Base-by-base conservation (phyloP, 1,140 invertebrate species). In the Drosophila malerkotliana region DNA sequence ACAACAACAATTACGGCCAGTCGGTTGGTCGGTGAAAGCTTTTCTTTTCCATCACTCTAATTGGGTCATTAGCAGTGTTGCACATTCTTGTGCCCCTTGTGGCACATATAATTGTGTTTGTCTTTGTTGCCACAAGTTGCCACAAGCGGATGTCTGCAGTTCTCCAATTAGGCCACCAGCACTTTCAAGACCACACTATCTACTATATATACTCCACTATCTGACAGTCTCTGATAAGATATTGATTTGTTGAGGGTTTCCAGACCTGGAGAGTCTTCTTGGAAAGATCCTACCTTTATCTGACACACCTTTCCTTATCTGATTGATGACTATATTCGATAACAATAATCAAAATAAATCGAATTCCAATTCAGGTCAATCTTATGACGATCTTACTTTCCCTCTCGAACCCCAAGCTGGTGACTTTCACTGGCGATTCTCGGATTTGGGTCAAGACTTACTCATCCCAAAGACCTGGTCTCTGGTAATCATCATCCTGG, bases 31-130 rank as follows among this genome's bases (percentile, higher is more conserved):
- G 54, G 62, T 72, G 64, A 71, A 66, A 80, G 78, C 73, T 32
- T 61, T 21, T 3, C 21, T 21, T 21, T 21, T 57, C 68, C 54
- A 74, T 69, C 41, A 51, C 67, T 72, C 47, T 82, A 83, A 82
- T 81, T 81, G 79, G 68, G 62, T 81, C 68, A 81, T 82, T 81
- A 83, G 45, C 53, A 34, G 68, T 58, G 78, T 81, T 81, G 74
- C 74, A 78, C 60, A 82, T 68, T 78, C 79, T 68, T 21, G 21
- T 21, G 26, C 26, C 48, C 15, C 12, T 45, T 10, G 6, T 21
- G 41, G 18, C 12, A 7, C 44, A 37, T 54, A 47, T 77, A 72
- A 62, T 77, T 67, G 61, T 53, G 54, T 53, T 44, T 58, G 34
- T 76, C 15, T 39, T 41, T 51, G 24, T 28, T 28, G 26, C 26